Evolutionary conservation across 2,113 vertebrate species (phyloP), one percentile per base, ranked within the genome.

Genomic region (Oncorhynchus masou): DNA sequence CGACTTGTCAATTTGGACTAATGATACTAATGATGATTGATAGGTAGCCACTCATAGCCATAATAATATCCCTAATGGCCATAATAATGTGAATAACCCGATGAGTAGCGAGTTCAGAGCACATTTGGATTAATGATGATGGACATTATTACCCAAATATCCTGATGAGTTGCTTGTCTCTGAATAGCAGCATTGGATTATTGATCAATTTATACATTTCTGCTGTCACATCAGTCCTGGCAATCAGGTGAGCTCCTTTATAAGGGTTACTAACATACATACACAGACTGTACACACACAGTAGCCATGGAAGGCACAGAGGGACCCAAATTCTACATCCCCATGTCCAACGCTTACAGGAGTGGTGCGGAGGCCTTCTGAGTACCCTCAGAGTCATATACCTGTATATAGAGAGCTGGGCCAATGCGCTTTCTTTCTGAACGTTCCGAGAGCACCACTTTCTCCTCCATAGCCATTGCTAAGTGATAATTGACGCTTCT

Each of bases 281-380:
- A 3, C 20, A 65, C 39, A 45, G 27, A 51, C 75, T 74, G 70
- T 79, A 69, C 85, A 80, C 74, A 87, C 82, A 70, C 90, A 67
- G 74, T 95, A 95, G 79, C 89, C 94, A 98, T 98, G 97, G 98
- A 99, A 0, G 97, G 97, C 81, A 98, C 97, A 4, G 97, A 99
- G 92, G 97, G 97, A 81, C 93, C 94, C 22, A 93, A 87, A 75
- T 99, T 98, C 90, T 99, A 98, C 0, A 48, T 98, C 75, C 97
- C 97, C 89, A 95, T 97, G 94, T 85, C 94, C 74, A 99, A 99
- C 79, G 94, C 93, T 90, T 90, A 94, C 92, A 0, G 97, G 97
- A 5, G 22, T 98, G 48, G 97, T 98, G 72, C 92, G 95, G 87
- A 98, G 87, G 90, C 97, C 97, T 45, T 99, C 95, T 13, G 96